Conservation (phyloP, 1,140 invertebrate genomes). For the Stegodyphus dumicola region DNA sequence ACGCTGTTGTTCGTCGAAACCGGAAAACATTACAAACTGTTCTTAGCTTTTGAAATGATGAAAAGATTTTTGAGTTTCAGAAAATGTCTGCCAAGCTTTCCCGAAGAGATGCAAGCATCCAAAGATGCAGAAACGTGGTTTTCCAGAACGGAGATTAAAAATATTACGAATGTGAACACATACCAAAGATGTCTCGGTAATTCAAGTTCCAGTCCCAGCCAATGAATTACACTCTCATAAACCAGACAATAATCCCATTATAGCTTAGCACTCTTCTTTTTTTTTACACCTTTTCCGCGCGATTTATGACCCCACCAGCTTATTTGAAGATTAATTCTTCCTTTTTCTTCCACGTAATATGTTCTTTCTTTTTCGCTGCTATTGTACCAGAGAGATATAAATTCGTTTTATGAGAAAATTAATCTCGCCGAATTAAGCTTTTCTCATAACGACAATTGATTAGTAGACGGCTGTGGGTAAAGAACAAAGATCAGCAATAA, state of each 20-base stretch:
- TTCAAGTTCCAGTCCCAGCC: not conserved
- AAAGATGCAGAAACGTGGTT: too few species aligned
- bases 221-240: slow-evolving; percentile 28
- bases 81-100: too few species aligned
- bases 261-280: not conserved
- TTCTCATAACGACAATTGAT: slow-evolving; percentile 39
- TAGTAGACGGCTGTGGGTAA: slow-evolving; percentile 28
- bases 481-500: slow-evolving; percentile 44
- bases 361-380: slow-evolving; percentile 11
- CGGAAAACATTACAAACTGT: too few species aligned
- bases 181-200: not conserved
- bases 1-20: too few species aligned
- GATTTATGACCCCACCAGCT: slow-evolving; percentile 33
- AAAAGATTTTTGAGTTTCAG: too few species aligned
- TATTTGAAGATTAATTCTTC: slow-evolving; percentile 33
- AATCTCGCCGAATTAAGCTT: slow-evolving; percentile 45
- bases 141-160: too few species aligned
- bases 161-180: too few species aligned
- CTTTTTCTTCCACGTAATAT: slow-evolving; percentile 5
- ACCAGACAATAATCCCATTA: slow-evolving; percentile 35
- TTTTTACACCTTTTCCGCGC: not conserved
- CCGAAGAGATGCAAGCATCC: too few species aligned
- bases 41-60: too few species aligned
- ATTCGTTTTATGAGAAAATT: slow-evolving; percentile 50
- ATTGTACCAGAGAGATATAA: slow-evolving; percentile 12